Evolutionary conservation across 2,113 vertebrate genomes (phyloP).

Genomic region (Ciconia stormi): DNA sequence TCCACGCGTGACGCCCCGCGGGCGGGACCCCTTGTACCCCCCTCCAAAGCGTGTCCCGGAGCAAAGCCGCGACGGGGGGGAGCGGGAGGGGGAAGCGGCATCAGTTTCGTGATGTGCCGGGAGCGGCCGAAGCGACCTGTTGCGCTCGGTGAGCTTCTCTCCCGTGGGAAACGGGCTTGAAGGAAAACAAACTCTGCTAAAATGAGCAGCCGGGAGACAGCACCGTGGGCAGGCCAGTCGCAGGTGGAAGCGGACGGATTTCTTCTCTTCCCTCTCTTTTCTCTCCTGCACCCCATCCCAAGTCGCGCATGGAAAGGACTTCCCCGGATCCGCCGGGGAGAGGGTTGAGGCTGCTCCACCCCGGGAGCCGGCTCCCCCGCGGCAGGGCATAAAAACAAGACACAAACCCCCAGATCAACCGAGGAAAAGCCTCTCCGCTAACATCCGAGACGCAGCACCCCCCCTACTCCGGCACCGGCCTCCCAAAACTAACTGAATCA

Average conservation of each 20-base stretch:
- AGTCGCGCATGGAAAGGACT: not conserved
- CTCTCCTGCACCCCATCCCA: not conserved
- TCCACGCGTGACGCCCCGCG: not conserved
- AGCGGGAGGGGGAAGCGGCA: too few relatives aligned
- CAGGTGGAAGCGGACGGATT: not conserved
- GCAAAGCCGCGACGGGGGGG: not conserved
- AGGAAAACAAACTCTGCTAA: not conserved
- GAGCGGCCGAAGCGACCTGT: not conserved
- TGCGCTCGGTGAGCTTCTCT: not conserved
- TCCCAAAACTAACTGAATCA: not conserved
- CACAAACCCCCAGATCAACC: not conserved
- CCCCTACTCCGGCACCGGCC: not conserved
- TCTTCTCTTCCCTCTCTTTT: not conserved
- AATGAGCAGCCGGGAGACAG: not conserved
- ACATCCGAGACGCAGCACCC: not conserved
- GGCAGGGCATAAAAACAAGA: not conserved
- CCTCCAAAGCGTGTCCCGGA: not conserved
- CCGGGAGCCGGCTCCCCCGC: not conserved
- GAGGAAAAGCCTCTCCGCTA: not conserved
- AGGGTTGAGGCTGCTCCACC: not conserved
- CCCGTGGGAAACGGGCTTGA: not conserved
- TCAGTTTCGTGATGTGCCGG: not conserved
- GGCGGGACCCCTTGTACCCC: not conserved
- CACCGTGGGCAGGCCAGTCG: not conserved
- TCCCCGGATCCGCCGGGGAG: not conserved